These are phyloP conservation scores for Stigmatopora argus DNA, from an alignment of 2,113 vertebrate species.

Conservation along the genomic window DNA sequence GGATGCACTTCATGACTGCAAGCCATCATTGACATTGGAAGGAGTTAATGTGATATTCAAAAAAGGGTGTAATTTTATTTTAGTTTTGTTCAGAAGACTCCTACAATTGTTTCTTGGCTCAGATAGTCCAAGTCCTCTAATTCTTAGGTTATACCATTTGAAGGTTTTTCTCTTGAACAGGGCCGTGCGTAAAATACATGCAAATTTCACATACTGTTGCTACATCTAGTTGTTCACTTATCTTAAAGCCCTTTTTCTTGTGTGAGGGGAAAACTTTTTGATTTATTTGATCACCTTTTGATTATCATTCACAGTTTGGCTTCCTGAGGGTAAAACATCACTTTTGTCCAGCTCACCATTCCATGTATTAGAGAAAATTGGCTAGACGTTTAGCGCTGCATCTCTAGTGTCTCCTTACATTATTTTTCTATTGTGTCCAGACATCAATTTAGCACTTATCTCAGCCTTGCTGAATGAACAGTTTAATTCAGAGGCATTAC, in stretches of 20 bases:
- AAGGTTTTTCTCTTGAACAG: too few species aligned
- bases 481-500: conserved; percentile 58
- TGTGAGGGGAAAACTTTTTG: conserved; percentile 18
- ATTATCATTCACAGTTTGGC: conserved; percentile 15
- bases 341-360: conserved; percentile 21
- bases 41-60: too few species aligned
- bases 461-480: conserved; percentile 61
- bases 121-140: too few species aligned
- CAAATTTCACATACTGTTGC: too few species aligned
- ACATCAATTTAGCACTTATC: conserved; percentile 53
- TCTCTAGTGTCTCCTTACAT: conserved; percentile 22
- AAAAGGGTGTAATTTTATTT: too few species aligned
- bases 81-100: too few species aligned
- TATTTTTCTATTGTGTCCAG: conserved; percentile 54
- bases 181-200: too few species aligned
- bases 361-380: neutral
- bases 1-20: too few species aligned
- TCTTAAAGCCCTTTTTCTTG: conserved; percentile 14
- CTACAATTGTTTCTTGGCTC: too few species aligned
- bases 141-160: too few species aligned
- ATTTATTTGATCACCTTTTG: conserved; percentile 6
- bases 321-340: conserved; percentile 19
- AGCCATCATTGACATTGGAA: too few species aligned
- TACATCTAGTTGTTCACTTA: conserved; percentile 6
- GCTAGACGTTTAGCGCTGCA: neutral